A percentile compares a stretch with the other conserved stretches of the same genome.
phyloP scores from a whole-genome alignment of 2,888 invertebrate genomes.

The Gerris lacustris region DNA sequence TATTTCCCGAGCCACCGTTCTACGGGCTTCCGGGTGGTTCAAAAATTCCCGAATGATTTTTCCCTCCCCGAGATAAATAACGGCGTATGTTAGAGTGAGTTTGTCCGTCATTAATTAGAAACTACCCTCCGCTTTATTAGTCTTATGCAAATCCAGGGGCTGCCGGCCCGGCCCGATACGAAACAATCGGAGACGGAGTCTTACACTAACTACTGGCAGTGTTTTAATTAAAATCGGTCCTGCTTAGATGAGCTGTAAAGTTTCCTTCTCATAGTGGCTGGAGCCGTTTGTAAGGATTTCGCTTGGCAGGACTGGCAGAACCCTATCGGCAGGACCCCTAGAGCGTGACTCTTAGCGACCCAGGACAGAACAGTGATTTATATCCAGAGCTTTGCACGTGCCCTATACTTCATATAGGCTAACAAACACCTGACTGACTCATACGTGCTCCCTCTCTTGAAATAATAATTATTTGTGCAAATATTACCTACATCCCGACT shows the following conservation, averaged over 20 bases:
- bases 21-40: too few relatives aligned
- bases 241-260: too few relatives aligned
- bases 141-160: not conserved
- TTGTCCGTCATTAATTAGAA: too few relatives aligned
- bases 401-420: not conserved
- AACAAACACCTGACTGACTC: not conserved
- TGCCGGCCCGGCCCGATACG: too few relatives aligned
- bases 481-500: not conserved
- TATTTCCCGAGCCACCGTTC: too few relatives aligned
- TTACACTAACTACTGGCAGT: not conserved
- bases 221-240: constrained; percentile 5
- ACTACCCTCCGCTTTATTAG: not conserved
- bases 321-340: not conserved
- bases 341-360: not conserved
- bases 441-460: not conserved
- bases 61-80: not conserved
- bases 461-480: not conserved
- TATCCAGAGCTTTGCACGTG: not conserved
- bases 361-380: not conserved
- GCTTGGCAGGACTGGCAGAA: not conserved
- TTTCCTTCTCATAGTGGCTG: too few relatives aligned
- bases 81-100: too few relatives aligned
- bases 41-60: too few relatives aligned
- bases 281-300: too few relatives aligned
- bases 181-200: too few relatives aligned